Percentiles rank a stretch among this genome's conserved stretches.
phyloP scores from a whole-genome alignment of 2,113 vertebrate genomes.

The Ptilorrhoa leucosticta region DNA sequence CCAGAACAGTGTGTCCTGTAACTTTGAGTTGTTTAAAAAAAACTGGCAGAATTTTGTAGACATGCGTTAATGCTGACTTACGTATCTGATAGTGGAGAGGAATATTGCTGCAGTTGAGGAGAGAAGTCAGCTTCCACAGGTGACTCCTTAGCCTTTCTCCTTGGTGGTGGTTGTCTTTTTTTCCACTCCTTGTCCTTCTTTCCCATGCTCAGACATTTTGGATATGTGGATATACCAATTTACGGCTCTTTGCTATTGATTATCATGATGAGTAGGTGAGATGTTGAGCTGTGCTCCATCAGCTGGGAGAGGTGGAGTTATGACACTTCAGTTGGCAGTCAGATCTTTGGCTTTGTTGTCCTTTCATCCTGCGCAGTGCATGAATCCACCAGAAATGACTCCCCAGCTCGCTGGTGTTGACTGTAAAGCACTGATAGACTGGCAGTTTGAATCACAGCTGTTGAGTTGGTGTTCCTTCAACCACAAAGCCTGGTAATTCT shows the following conservation, averaged over 20 bases:
- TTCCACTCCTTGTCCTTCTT: not conserved
- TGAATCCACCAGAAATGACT: not conserved
- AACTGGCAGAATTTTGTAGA: not conserved
- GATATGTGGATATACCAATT: not conserved
- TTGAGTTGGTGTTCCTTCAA: slow-evolving; percentile 57
- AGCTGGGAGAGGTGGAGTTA: not conserved
- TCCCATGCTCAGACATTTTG: not conserved
- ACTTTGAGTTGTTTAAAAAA: not conserved
- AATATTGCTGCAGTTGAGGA: not conserved
- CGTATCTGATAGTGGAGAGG: not conserved
- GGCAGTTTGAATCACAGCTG: slow-evolving; percentile 15
- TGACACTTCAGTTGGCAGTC: not conserved
- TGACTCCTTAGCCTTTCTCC: not conserved
- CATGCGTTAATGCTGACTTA: not conserved
- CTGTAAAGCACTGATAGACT: not conserved
- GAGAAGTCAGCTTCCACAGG: not conserved
- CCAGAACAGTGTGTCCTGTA: slow-evolving; percentile 21
- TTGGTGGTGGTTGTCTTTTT: not conserved
- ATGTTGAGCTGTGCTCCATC: not conserved
- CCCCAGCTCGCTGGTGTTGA: not conserved
- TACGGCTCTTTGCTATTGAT: not conserved
- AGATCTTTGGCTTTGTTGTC: not conserved
- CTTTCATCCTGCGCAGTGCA: not conserved
- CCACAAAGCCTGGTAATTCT: slow-evolving; percentile 34
- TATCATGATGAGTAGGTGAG: not conserved